Evolutionary conservation across 2,797 vertebrate species (phyloP).

Genomic region (Hoplostethus atlanticus): DNA sequence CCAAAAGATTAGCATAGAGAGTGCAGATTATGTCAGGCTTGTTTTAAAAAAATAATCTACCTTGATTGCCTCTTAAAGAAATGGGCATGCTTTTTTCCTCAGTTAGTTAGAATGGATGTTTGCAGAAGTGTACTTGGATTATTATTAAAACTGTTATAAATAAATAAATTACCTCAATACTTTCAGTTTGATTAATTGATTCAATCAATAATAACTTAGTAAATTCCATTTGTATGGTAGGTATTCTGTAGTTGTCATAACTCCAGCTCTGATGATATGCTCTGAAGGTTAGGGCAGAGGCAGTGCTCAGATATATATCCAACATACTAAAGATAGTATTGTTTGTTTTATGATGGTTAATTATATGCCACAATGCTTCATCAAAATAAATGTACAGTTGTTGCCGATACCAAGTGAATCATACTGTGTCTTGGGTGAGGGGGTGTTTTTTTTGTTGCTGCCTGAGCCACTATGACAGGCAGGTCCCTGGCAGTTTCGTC

Average conservation of each 20-base stretch:
- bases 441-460: not conserved
- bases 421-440: not conserved
- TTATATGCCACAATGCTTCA: constrained; percentile 9
- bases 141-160: not conserved
- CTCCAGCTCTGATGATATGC: too few relatives aligned
- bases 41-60: too few relatives aligned
- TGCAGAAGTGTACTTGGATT: too few relatives aligned
- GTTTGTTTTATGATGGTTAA: constrained; percentile 2
- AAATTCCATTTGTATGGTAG: not conserved
- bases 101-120: too few relatives aligned
- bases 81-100: too few relatives aligned
- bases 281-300: not conserved
- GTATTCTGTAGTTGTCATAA: not conserved
- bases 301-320: not conserved
- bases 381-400: not conserved
- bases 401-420: constrained; percentile 16
- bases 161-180: not conserved
- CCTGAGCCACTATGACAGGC: constrained; percentile 29
- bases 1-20: too few relatives aligned
- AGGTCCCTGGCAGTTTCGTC: constrained; percentile 23
- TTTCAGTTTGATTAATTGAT: not conserved
- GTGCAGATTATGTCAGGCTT: too few relatives aligned
- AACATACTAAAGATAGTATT: not conserved
- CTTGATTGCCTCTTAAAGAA: too few relatives aligned
- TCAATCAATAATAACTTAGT: not conserved